A percentile compares a stretch with the other conserved stretches of the same genome.
Conservation (phyloP, 1,140 invertebrate species). For the Cyclargus thomasi region DNA sequence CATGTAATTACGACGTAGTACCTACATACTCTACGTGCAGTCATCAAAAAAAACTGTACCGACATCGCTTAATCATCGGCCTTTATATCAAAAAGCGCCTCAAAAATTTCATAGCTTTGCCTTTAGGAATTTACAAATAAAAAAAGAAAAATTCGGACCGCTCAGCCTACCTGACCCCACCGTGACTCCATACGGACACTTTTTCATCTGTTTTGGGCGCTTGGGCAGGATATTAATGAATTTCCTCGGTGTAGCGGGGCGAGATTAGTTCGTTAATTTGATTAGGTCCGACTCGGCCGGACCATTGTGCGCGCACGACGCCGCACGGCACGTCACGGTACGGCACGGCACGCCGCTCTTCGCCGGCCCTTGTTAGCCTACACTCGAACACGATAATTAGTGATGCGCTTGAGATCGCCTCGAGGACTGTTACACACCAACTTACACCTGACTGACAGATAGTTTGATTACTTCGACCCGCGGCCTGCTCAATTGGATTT, state of each 20-base stretch:
- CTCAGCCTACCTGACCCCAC: slow-evolving; percentile 26
- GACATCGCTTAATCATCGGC: slow-evolving; percentile 14
- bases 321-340: too few relatives aligned
- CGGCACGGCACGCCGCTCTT: slow-evolving; percentile 16
- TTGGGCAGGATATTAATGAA: slow-evolving; percentile 69
- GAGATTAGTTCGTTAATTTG: slow-evolving; percentile 65
- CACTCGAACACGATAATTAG: slow-evolving; percentile 35
- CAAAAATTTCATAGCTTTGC: slow-evolving; percentile 34
- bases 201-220: slow-evolving; percentile 47
- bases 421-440: slow-evolving; percentile 1
- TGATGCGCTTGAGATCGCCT: slow-evolving; percentile 33
- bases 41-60: slow-evolving; percentile 19
- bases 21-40: not conserved
- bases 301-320: slow-evolving; percentile 39
- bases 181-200: slow-evolving; percentile 33
- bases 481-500: not conserved
- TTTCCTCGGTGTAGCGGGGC: slow-evolving; percentile 55
- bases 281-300: slow-evolving; percentile 41
- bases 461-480: too few relatives aligned
- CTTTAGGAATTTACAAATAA: slow-evolving; percentile 35
- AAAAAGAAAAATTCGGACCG: slow-evolving; percentile 29
- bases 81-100: slow-evolving; percentile 15
- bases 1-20: not conserved
- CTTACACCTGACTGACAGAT: not conserved
- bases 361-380: slow-evolving; percentile 31